Evolutionary conservation across 1,140 invertebrate genomes (phyloP).

Genomic region (Streblospio benedicti): DNA sequence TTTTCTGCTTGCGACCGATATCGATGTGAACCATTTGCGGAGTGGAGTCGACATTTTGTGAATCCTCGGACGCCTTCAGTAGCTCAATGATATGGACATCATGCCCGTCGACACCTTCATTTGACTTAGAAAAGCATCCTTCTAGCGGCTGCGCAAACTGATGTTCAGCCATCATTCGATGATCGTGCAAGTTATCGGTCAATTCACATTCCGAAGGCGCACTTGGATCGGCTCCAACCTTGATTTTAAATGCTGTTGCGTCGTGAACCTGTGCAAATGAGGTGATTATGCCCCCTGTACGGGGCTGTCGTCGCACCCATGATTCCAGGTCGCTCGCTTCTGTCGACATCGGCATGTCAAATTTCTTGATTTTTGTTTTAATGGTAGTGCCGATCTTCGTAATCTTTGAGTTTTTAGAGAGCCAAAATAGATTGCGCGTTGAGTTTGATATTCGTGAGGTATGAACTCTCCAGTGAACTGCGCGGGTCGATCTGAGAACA

Average conservation of each 20-base stretch:
- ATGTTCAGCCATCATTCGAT: neutral
- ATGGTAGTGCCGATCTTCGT: no score
- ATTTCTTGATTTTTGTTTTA: no score
- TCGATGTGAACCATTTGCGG: neutral
- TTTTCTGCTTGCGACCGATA: no score
- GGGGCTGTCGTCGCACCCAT: no score
- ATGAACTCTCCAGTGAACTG: neutral
- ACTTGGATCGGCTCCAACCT: no score
- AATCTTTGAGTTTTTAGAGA: neutral
- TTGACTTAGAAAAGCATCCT: neutral
- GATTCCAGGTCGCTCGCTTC: no score
- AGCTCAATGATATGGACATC: slow-evolving; percentile 8
- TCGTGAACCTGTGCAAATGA: no score
- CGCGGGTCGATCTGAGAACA: neutral
- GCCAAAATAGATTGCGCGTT: neutral
- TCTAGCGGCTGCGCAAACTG: neutral
- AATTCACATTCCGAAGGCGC: neutral
- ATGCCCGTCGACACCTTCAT: neutral
- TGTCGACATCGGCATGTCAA: no score
- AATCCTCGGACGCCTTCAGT: no score
- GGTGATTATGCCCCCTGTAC: no score
- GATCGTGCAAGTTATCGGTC: neutral
- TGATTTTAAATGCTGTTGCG: no score
- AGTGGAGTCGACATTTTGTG: no score
- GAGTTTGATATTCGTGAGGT: neutral